Conservation (phyloP, 1,140 invertebrate genomes). For the Neomicropteryx cornuta region DNA sequence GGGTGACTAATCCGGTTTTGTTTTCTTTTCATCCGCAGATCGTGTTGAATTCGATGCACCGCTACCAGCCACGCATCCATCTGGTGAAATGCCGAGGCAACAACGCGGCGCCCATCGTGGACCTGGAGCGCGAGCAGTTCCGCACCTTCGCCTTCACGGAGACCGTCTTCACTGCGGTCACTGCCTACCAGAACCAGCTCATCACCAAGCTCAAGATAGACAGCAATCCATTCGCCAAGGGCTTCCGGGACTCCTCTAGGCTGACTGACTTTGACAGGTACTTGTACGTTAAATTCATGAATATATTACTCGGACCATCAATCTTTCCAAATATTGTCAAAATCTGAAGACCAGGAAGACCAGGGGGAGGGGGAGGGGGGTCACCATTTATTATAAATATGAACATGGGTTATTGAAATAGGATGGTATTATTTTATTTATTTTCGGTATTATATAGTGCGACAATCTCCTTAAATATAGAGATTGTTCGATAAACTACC, state of each 20-base stretch:
- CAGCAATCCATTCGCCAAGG: constrained; percentile 91
- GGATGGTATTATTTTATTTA: too few species aligned
- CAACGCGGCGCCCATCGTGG: constrained; percentile 54
- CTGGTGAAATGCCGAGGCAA: constrained; percentile 49
- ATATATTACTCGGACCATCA: too few species aligned
- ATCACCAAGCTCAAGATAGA: constrained; percentile 94
- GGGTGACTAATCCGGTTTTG: too few species aligned
- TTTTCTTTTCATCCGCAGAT: constrained; percentile 55
- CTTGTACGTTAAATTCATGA: too few species aligned
- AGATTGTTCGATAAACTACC: too few species aligned
- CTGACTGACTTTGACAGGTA: constrained; percentile 82
- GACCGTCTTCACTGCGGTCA: constrained; percentile 95
- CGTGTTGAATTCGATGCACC: constrained; percentile 97
- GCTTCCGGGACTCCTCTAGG: constrained; percentile 85
- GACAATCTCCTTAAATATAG: too few species aligned
- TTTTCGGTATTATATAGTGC: too few species aligned
- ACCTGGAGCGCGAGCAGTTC: constrained; percentile 62
- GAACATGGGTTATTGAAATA: too few species aligned
- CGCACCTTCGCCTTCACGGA: constrained; percentile 90
- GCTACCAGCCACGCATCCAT: constrained; percentile 95
- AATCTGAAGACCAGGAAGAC: too few species aligned
- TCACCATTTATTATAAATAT: too few species aligned
- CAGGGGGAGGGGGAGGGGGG: too few species aligned
- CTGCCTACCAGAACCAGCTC: constrained; percentile 96
- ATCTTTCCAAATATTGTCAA: too few species aligned